These are phyloP conservation scores for Drosophila anomelani DNA, from an alignment of 2,888 invertebrate genomes.

Conservation along the genomic window DNA sequence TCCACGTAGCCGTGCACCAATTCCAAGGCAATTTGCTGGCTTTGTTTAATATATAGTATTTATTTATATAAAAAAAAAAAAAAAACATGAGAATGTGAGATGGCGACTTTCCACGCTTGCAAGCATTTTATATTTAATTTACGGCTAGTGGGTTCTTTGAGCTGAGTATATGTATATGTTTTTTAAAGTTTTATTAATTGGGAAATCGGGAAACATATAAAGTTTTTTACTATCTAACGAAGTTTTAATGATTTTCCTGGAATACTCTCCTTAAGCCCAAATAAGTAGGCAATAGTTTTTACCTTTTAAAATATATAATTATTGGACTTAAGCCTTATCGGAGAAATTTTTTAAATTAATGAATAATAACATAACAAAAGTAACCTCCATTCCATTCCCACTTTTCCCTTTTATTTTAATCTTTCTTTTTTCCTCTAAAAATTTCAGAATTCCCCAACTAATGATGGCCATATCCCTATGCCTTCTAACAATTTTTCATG, in stretches of 20 bases:
- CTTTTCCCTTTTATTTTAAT: neutral
- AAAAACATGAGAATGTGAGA: neutral
- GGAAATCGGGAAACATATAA: neutral
- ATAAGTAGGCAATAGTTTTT: conserved; percentile 1
- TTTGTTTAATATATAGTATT: conserved; percentile 28
- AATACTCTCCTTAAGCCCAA: neutral
- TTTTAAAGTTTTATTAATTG: too few relatives aligned
- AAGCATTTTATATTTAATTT: conserved; percentile 30
- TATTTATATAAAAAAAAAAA: too few relatives aligned
- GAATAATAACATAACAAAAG: too few relatives aligned
- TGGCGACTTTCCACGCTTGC: conserved; percentile 5
- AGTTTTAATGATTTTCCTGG: neutral
- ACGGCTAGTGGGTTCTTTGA: neutral
- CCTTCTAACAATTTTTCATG: conserved; percentile 21
- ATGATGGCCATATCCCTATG: conserved; percentile 21
- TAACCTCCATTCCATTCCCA: too few relatives aligned
- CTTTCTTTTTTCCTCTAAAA: neutral
- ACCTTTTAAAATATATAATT: neutral
- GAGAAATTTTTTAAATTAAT: too few relatives aligned
- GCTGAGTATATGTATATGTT: too few relatives aligned
- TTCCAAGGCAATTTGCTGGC: conserved; percentile 32
- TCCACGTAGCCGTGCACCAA: conserved; percentile 6
- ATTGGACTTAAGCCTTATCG: too few relatives aligned
- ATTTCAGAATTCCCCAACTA: conserved; percentile 18
- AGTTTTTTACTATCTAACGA: fast-evolving